Evolutionary conservation across 2,113 vertebrate species (phyloP).

Genomic region (Rhabdornis inornatus): DNA sequence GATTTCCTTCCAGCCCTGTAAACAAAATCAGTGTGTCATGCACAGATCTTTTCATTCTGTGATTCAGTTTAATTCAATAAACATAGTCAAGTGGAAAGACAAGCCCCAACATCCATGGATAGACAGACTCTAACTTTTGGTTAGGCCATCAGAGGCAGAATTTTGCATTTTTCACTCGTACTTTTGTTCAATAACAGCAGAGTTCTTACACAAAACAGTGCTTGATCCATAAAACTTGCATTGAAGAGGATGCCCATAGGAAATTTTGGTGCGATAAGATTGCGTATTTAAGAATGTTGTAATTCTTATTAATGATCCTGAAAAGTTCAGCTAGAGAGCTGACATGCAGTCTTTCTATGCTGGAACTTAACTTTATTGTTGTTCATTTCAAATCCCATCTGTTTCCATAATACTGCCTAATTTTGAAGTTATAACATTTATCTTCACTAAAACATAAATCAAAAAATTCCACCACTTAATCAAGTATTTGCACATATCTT

Average conservation of each 20-base stretch:
- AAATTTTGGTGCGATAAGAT: background rate
- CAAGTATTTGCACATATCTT: slow-evolving; percentile 41
- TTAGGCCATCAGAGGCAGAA: background rate
- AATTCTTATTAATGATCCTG: slow-evolving; percentile 52
- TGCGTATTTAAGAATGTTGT: slow-evolving; percentile 49
- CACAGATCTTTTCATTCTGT: background rate
- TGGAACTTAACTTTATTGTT: slow-evolving; percentile 64
- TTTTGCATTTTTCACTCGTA: background rate
- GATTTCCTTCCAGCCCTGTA: background rate
- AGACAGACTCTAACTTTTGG: background rate
- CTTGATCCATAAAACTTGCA: background rate
- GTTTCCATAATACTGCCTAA: slow-evolving; percentile 50
- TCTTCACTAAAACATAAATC: slow-evolving; percentile 50
- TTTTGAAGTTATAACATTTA: slow-evolving; percentile 57
- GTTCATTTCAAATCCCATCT: slow-evolving; percentile 67
- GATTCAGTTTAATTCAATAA: background rate
- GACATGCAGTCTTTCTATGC: slow-evolving; percentile 38
- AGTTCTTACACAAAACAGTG: background rate
- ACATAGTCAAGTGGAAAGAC: background rate
- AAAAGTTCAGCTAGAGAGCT: slow-evolving; percentile 38
- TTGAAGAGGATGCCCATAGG: background rate
- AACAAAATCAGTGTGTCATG: background rate
- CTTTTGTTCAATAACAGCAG: background rate
- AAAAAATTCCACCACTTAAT: slow-evolving; percentile 40
- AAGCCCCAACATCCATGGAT: background rate